Percentiles rank a stretch among this genome's conserved stretches.
These are phyloP conservation scores for Pagetopsis macropterus DNA, from an alignment of 2,797 vertebrate genomes.

Conservation along the genomic window DNA sequence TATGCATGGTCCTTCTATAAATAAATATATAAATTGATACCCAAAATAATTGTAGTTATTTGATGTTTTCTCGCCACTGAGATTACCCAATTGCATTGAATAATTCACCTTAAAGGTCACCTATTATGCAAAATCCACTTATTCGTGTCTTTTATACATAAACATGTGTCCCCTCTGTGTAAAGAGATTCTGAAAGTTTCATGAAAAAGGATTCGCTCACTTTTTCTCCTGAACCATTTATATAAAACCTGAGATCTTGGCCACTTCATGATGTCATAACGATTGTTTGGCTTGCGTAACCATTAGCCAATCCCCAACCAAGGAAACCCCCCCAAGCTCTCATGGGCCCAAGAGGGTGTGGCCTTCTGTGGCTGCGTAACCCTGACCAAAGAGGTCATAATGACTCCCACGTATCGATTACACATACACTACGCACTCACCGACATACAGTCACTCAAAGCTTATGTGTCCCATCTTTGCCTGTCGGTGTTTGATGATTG, in stretches of 20 bases:
- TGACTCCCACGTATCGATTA: neutral
- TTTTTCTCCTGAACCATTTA: too few species aligned
- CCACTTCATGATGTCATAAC: too few species aligned
- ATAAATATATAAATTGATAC: neutral
- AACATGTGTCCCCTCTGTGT: too few species aligned
- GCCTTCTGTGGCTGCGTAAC: neutral
- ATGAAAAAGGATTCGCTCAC: too few species aligned
- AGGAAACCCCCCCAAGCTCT: neutral
- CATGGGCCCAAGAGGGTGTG: neutral
- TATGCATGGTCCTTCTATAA: too few species aligned
- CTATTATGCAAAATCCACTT: too few species aligned
- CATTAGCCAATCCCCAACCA: too few species aligned
- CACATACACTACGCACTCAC: neutral
- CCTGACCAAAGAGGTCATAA: constrained; percentile 7
- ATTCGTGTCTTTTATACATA: too few species aligned
- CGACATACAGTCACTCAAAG: constrained; percentile 4
- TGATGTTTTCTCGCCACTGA: neutral
- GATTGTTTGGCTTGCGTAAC: too few species aligned
- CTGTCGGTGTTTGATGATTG: constrained; percentile 6
- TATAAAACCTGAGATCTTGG: too few species aligned
- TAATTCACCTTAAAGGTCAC: too few species aligned
- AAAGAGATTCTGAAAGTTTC: too few species aligned
- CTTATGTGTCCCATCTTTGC: constrained; percentile 18
- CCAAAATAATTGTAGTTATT: neutral
- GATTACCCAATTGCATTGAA: neutral